Conservation (phyloP, 2,888 invertebrate species). For the Bellardia pandia region DNA sequence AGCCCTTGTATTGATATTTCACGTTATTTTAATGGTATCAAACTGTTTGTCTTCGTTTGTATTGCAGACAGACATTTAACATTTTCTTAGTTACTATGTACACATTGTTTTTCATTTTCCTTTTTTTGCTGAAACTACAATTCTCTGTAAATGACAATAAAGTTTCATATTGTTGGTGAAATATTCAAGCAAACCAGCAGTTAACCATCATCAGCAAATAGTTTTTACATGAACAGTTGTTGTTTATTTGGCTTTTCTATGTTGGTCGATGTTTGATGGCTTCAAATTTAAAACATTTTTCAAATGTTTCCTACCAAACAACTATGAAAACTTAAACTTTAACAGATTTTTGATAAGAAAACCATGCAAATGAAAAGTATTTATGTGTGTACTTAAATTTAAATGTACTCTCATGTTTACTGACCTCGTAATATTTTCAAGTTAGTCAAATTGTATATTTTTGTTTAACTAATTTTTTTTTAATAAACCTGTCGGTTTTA, state of each 20-base stretch:
- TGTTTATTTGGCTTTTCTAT: not conserved
- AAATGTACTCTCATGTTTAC: not conserved
- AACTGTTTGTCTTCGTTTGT: not conserved
- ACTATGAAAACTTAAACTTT: conserved; percentile 18
- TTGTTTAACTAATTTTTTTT: not conserved
- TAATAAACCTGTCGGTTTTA: not conserved
- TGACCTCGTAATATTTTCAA: conserved; percentile 11
- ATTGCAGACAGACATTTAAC: conserved; percentile 32
- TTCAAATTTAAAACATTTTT: conserved; percentile 23
- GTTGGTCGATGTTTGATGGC: no score
- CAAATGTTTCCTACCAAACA: conserved; percentile 11
- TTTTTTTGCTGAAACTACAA: conserved; percentile 46
- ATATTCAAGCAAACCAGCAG: conserved; percentile 1
- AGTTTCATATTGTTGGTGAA: conserved; percentile 38
- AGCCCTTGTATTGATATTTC: conserved; percentile 42
- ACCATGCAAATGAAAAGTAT: not conserved
- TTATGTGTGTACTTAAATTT: not conserved
- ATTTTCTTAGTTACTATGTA: conserved; percentile 30
- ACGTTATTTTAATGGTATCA: conserved; percentile 16
- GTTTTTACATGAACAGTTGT: conserved; percentile 27
- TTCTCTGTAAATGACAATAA: conserved; percentile 47
- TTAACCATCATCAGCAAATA: conserved; percentile 16
- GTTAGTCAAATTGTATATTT: not conserved
- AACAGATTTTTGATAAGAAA: conserved; percentile 8
- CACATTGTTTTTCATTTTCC: conserved; percentile 11